Base-by-base conservation (phyloP, 30 jellyfish, hydroid and myxozoan species). In the Rhopilema esculentum region DNA sequence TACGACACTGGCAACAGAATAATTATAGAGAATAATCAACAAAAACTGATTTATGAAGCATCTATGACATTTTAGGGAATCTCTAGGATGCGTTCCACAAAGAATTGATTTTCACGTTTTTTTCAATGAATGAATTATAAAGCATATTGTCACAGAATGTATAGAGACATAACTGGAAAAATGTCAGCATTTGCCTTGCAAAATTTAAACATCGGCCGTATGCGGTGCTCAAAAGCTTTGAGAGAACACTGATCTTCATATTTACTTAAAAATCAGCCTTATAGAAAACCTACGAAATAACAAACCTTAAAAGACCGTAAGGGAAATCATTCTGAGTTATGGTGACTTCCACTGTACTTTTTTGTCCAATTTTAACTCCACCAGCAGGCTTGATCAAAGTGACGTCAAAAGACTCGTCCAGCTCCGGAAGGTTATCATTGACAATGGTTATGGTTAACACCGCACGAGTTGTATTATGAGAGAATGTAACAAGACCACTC, bases 311-410 rank as follows among this genome's bases (percentile, higher is more conserved):
- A 9, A 94, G 79, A 25, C 98, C 98, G 90, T 84, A 94, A 21
- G 98, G 98, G 65, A 77, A 77, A 79, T 94, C 98, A 52, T 89
- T 94, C 73, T 89, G 91, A 19, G 63, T 51, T 25, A 94, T 94
- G 21, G 29, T 62, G 28, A 89, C 79, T 24, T 24, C 29, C 57
- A 78, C 65, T 29, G 53, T 51, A 19, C 85, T 89, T 18, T 33
- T 74, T 1, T 65, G 16, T 22, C 98, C 98, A 72, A 94, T 79
- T 24, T 49, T 73, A 0, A 81, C 98, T 30, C 98, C 98, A 33
- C 98, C 98, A 49, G 88, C 73, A 7, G 98, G 98, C 82, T 94
- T 89, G n/a, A 92, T 85, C 32, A 94, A 79, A 40, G 24, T 63
- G 16, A 94, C 94, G 50, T 29, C 61, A 80, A 94, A 91, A 0